phyloP scores from a whole-genome alignment of 2,888 invertebrate species.

The Drosophila longiperda region DNA sequence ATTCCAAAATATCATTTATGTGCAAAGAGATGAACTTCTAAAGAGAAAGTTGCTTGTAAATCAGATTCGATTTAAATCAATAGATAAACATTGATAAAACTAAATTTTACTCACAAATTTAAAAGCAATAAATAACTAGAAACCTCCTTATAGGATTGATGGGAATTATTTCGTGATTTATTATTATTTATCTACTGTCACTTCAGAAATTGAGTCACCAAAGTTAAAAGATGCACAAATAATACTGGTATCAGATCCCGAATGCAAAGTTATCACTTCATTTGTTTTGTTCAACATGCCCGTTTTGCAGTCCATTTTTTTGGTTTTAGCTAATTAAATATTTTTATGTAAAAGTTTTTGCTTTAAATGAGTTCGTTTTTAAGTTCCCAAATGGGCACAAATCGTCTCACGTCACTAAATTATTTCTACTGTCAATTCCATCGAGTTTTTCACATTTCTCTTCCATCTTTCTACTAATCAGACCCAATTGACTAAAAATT shows the following conservation, averaged over 20 bases:
- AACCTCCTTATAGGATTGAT: not conserved
- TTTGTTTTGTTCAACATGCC: not conserved
- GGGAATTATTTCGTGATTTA: not conserved
- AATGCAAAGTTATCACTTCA: not conserved
- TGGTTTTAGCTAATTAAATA: not conserved
- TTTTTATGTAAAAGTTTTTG: not conserved
- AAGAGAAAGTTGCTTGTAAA: not conserved
- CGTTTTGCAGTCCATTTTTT: not conserved
- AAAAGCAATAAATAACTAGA: not conserved
- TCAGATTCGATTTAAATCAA: not conserved
- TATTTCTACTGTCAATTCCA: not conserved
- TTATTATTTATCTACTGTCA: not conserved
- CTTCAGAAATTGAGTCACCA: not conserved
- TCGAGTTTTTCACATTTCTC: not conserved
- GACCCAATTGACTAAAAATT: constrained; percentile 23
- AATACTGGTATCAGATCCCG: not conserved
- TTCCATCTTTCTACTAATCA: constrained; percentile 5
- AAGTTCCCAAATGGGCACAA: not conserved
- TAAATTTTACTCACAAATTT: not conserved
- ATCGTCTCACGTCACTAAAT: not conserved
- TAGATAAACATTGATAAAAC: not conserved
- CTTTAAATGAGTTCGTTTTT: not conserved
- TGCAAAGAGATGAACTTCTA: too few relatives aligned
- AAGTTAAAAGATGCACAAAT: not conserved
- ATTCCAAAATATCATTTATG: too few relatives aligned